Conservation (phyloP, 2,888 invertebrate species). For the Andrena haemorrhoa region DNA sequence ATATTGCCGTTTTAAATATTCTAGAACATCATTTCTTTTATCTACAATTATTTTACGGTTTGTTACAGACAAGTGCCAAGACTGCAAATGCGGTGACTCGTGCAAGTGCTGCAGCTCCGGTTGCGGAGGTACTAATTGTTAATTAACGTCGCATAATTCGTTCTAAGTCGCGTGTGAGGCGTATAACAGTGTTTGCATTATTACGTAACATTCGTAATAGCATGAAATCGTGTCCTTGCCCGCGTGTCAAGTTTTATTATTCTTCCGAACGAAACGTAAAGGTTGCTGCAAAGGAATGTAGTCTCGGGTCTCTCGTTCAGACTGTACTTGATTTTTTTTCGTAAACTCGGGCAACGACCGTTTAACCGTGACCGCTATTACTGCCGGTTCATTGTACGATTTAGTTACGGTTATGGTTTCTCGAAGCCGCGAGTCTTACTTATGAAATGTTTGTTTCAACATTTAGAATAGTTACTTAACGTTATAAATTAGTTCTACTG, state of each 20-base stretch:
- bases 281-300: conserved; percentile 33
- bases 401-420: not conserved
- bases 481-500: not conserved
- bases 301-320: conserved; percentile 17
- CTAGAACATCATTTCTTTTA: not conserved
- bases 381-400: conserved; percentile 15
- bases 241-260: not conserved
- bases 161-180: not conserved
- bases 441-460: too few relatives aligned
- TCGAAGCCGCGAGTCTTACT: not conserved
- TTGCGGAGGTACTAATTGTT: conserved; percentile 69
- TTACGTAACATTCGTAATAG: not conserved
- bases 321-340: conserved; percentile 54
- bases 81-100: conserved; percentile 80
- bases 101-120: conserved; percentile 80
- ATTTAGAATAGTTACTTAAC: not conserved
- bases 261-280: not conserved
- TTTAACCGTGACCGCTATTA: conserved; percentile 36
- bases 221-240: not conserved
- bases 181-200: not conserved
- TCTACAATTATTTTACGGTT: conserved; percentile 11
- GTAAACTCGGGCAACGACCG: conserved; percentile 58
- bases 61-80: conserved; percentile 79
- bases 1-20: not conserved
- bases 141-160: not conserved